Base-by-base conservation (phyloP, 2,888 invertebrate species). In the Phrixothrix hirtus region DNA sequence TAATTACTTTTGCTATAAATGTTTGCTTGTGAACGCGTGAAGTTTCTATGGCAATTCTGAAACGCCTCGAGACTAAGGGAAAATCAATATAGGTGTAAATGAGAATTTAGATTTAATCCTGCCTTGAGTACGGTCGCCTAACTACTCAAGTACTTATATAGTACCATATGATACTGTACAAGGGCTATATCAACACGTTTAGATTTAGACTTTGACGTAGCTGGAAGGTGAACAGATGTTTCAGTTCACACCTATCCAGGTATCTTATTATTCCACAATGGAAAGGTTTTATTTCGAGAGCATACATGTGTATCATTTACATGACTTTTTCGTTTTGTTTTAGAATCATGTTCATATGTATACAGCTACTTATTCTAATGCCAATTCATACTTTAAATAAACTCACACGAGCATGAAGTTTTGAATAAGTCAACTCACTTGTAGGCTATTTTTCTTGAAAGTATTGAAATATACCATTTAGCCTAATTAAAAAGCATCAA, bases 201-300 rank as follows among this genome's bases (percentile, higher is more conserved):
- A 47, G 26, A 35, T 48, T 34, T 35, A 48, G 41, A 41, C 35
- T 48, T 48, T 32, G 41, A 48, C 35, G 29, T 48, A 29, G 32
- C 35, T 36, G 21, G 11, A 36, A 41, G 35, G 41, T 29, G 41
- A 48, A 48, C 48, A 48, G 48, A 30, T 48, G 48, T 26, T 35
- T 12, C 32, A 16, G 48, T 48, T 48, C 48, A 35, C 48, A 48
- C 34, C 48, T 41, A 41, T 35, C 41, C 13, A 35, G 48, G 27
- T 48, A 48, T 48, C 35, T 41, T 34, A 25, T 17, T 32, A 48
- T 35, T 16, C 27, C 14, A 2, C 34, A 42, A 29, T 15, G 27
- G 21, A 34, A 41, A 34, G 27, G 26, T 41, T 41, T 21, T 11
- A 6, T 12, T 12, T 27, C 27, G 11, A 46, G 10, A 10, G 36